These are phyloP conservation scores for Incurvaria masculella DNA, from an alignment of 2,888 invertebrate species.

Conservation along the genomic window DNA sequence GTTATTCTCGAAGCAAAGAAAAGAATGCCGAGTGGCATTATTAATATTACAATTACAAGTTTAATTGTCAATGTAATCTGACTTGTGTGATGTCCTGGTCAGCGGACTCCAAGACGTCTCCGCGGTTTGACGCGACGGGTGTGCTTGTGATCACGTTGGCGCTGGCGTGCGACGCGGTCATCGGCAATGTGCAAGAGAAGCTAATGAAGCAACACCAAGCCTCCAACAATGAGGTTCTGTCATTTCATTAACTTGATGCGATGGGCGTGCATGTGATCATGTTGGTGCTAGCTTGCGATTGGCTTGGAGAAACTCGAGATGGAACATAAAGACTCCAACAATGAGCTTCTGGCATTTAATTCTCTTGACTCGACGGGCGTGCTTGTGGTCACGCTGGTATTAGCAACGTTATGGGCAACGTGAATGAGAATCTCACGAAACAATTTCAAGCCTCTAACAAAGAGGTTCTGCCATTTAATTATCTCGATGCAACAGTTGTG, in stretches of 20 bases:
- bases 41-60: not conserved
- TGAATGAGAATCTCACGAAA: conserved; percentile 95
- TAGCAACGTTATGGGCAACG: conserved; percentile 91
- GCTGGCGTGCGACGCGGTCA: conserved; percentile 89
- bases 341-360: too few species aligned
- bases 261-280: too few species aligned
- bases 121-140: conserved; percentile 69
- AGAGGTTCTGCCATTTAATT: too few species aligned
- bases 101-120: conserved; percentile 72
- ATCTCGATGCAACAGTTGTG: too few species aligned
- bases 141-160: conserved; percentile 79
- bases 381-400: conserved; percentile 74
- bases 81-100: conserved; percentile 23
- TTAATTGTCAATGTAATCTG: conserved; percentile 2
- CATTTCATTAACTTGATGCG: too few species aligned
- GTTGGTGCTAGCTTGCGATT: too few species aligned
- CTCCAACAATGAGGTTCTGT: conserved; percentile 84
- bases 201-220: conserved; percentile 83
- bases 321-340: too few species aligned
- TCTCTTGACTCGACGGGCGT: conserved; percentile 68
- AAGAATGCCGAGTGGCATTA: too few species aligned
- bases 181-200: conserved; percentile 97
- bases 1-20: too few species aligned
- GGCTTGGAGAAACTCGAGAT: too few species aligned
- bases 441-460: conserved; percentile 78